A percentile compares a stretch with the other conserved stretches of the same genome.
These are phyloP conservation scores for Hyphantria cunea DNA, from an alignment of 1,140 invertebrate genomes.

Conservation along the genomic window DNA sequence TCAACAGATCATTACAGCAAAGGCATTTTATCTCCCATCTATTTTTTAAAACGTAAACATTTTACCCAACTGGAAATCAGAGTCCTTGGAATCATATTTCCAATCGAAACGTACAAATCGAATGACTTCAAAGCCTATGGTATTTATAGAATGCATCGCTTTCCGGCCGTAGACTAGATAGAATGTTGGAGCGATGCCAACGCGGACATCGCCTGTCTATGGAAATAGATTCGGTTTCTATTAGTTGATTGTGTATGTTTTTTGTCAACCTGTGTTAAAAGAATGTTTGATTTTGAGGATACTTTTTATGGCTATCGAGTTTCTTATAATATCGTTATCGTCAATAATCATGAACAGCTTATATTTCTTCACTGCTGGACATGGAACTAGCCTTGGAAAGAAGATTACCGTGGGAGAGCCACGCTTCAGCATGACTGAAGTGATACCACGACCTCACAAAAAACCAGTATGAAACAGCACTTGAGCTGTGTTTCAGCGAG, in stretches of 20 bases:
- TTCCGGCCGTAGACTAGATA: conserved; percentile 47
- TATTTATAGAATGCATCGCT: conserved; percentile 49
- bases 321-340: too few species aligned
- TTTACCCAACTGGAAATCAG: conserved; percentile 4
- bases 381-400: too few species aligned
- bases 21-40: too few species aligned
- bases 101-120: conserved; percentile 30
- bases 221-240: conserved; percentile 53
- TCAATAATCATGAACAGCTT: too few species aligned
- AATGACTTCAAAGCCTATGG: conserved; percentile 46
- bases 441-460: too few species aligned
- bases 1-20: too few species aligned
- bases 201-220: conserved; percentile 47
- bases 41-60: background rate
- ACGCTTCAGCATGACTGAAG: too few species aligned
- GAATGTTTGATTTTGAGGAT: too few species aligned
- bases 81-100: conserved; percentile 23
- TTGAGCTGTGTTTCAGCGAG: too few species aligned
- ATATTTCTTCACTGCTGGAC: too few species aligned
- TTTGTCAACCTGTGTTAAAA: conserved; percentile 21
- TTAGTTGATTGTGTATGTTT: conserved; percentile 39
- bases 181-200: conserved; percentile 55
- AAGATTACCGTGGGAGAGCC: too few species aligned
- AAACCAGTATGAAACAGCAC: too few species aligned
- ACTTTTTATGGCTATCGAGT: conserved; percentile 2